Evolutionary conservation across 2,888 invertebrate species (phyloP), one percentile per base, ranked within the genome.

Genomic region (Dolichomitus sp.): DNA sequence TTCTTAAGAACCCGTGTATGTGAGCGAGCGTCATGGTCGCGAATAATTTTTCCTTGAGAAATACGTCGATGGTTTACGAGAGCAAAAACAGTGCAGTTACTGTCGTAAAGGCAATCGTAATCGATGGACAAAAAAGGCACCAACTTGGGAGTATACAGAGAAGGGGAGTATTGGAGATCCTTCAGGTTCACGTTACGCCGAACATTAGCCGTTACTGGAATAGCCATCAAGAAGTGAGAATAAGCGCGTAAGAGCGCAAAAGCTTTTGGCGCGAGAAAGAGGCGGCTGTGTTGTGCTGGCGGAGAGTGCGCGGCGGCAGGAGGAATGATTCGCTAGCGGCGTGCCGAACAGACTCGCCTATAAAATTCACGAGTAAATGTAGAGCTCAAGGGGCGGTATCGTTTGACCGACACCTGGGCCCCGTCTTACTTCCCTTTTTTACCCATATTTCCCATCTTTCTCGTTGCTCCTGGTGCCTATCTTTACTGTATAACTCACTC

Each of bases 71-170:
- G 87, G 87, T 91, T 92, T 91, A 92, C 90, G 91, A 89, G 88
- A 87, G 87, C 87, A 86, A 88, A 88, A 88, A 88, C 86, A 86
- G 86, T 86, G 84, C 86, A 87, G 84, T 85, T 89, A 86, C 87
- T 89, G 90, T 91, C 91, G 91, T 91, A 91, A 91, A 92, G 89
- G 88, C 90, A 89, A 90, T 90, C 90, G 89, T 88, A 88, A 92
- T 91, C 91, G 92, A 91, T 90, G 91, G 86, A 86, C 86, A 86
- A 90, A 90, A 89, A 70, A 50, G 17, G n/a, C 42, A 66, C 19
- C 17, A 23, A 30, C 37, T 61, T 68, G 33, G 14, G 68, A 50
- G 45, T 4, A n/a, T 37, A 57, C 2, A 19, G 48, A 52, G 27
- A 57, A 48, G 86, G 84, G 78, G 70, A 70, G 81, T 19, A n/a